These are phyloP conservation scores for Ceratina japonica DNA, from an alignment of 1,140 invertebrate genomes.

Conservation along the genomic window DNA sequence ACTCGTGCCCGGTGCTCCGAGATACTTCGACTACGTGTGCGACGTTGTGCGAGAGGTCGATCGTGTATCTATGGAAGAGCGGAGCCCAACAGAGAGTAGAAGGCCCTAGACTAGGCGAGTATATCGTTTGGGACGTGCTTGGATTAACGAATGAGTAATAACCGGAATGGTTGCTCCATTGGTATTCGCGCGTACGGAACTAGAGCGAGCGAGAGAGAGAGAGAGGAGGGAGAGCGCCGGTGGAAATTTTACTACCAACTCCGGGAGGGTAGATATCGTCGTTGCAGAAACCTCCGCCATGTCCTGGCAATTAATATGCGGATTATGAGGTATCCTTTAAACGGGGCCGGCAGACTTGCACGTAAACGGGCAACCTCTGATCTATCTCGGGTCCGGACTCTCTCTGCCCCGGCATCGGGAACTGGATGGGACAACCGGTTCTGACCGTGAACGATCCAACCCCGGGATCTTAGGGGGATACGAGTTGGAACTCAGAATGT, in stretches of 20 bases:
- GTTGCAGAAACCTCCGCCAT: conserved; percentile 48
- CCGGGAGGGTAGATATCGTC: conserved; percentile 51
- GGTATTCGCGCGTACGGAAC: conserved; percentile 48
- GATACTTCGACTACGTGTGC: conserved; percentile 26
- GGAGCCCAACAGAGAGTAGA: conserved; percentile 4
- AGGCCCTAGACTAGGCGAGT: conserved; percentile 55
- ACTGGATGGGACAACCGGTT: neutral
- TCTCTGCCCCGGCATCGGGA: neutral
- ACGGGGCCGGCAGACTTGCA: conserved; percentile 28
- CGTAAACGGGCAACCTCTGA: conserved; percentile 39
- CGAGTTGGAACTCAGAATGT: neutral
- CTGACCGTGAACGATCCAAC: conserved; percentile 1
- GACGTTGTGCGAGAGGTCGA: conserved; percentile 36
- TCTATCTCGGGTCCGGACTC: conserved; percentile 3
- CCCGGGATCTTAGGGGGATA: neutral
- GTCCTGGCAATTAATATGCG: conserved; percentile 64
- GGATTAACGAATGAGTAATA: conserved; percentile 72
- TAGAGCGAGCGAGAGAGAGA: neutral
- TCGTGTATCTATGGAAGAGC: conserved; percentile 12
- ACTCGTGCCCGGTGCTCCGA: conserved; percentile 18
- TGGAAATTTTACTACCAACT: conserved; percentile 59
- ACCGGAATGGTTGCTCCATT: conserved; percentile 63
- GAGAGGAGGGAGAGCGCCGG: conserved; percentile 1
- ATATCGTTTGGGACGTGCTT: conserved; percentile 68
- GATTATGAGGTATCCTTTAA: conserved; percentile 62